Conservation (phyloP, 2,113 vertebrate species). For the Alces alces region DNA sequence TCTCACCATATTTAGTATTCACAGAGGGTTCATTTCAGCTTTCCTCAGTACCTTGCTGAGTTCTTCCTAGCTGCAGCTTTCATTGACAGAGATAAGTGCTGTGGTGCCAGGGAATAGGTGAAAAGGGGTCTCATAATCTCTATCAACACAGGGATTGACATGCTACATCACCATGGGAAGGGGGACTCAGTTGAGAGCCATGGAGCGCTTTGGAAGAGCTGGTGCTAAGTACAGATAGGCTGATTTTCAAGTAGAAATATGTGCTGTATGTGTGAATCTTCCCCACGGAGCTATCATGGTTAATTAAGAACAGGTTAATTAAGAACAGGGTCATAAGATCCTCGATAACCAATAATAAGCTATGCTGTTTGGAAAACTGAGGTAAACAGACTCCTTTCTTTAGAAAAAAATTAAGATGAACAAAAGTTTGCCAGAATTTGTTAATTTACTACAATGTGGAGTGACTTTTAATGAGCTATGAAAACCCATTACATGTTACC, state of each 20-base stretch:
- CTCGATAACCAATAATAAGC: not conserved
- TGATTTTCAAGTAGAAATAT: not conserved
- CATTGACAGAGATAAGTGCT: not conserved
- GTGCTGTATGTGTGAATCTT: not conserved
- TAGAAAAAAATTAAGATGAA: not conserved
- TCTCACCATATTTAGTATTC: constrained; percentile 11
- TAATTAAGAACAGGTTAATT: constrained; percentile 48
- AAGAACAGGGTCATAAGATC: not conserved
- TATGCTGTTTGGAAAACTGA: not conserved
- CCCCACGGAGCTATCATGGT: not conserved
- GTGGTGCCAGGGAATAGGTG: not conserved
- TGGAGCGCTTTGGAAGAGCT: not conserved
- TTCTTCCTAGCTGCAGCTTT: not conserved
- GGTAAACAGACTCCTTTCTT: not conserved
- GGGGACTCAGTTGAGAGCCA: not conserved
- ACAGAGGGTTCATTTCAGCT: not conserved
- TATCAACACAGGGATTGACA: not conserved
- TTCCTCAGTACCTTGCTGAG: not conserved
- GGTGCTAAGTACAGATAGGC: not conserved
- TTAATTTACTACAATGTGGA: not conserved
- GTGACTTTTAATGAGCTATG: not conserved
- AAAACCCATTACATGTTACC: not conserved
- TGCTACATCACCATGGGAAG: not conserved
- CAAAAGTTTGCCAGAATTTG: not conserved
- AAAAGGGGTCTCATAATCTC: constrained; percentile 22